These are phyloP conservation scores for Nansenia antarctica DNA, from an alignment of 2,113 vertebrate species.

Conservation along the genomic window DNA sequence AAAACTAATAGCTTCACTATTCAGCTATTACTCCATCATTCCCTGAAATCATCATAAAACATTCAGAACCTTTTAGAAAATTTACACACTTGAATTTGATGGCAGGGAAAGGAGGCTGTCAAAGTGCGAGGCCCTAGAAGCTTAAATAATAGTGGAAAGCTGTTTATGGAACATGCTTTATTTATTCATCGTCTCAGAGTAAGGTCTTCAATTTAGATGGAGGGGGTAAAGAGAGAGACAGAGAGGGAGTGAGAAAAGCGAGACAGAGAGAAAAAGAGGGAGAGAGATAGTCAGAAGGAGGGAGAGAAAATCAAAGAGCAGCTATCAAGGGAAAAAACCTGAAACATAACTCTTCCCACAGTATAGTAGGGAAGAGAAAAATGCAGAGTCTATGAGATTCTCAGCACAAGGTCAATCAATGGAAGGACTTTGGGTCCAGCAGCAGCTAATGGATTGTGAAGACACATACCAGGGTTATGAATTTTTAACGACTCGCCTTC, in stretches of 20 bases:
- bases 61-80: slow-evolving; percentile 99
- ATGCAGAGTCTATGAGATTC: slow-evolving; percentile 85
- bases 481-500: slow-evolving; percentile 92
- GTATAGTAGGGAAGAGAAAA: slow-evolving; percentile 72
- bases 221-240: slow-evolving; percentile 59
- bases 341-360: slow-evolving; percentile 91
- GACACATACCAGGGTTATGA: slow-evolving; percentile 89
- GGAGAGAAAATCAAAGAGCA: slow-evolving; percentile 83
- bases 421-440: slow-evolving; percentile 83
- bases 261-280: slow-evolving; percentile 16
- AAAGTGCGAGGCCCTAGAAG: slow-evolving; percentile 81
- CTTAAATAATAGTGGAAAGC: slow-evolving; percentile 97
- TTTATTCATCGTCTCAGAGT: slow-evolving; percentile 96
- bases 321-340: slow-evolving; percentile 82
- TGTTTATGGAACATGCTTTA: slow-evolving; percentile 99
- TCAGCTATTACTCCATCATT: slow-evolving; percentile 98
- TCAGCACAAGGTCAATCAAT: slow-evolving; percentile 97
- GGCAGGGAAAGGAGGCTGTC: slow-evolving; percentile 89
- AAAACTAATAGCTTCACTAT: slow-evolving; percentile 99
- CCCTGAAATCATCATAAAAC: slow-evolving; percentile 99
- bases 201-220: slow-evolving; percentile 89
- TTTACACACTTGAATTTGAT: slow-evolving; percentile 99
- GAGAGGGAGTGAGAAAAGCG: slow-evolving; percentile 67
- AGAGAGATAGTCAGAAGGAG: slow-evolving; percentile 10
- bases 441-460: slow-evolving; percentile 99